Percentiles rank a stretch among this genome's conserved stretches.
phyloP scores from a whole-genome alignment of 1,140 invertebrate genomes.

The Panonychus citri region DNA sequence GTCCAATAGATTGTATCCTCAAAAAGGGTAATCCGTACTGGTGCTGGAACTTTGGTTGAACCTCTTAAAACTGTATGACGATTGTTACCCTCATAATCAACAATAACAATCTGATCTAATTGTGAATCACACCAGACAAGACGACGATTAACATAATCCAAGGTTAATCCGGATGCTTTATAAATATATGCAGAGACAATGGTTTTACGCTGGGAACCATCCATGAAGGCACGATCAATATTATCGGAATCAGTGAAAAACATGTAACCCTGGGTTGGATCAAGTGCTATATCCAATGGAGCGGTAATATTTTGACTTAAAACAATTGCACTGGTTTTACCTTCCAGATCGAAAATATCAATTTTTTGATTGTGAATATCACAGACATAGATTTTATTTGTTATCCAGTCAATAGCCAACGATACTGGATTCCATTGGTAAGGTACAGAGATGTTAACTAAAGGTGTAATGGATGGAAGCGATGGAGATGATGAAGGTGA shows the following conservation, averaged over 20 bases:
- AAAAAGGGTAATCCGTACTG: conserved; percentile 57
- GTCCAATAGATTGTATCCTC: conserved; percentile 85
- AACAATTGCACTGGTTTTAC: conserved; percentile 59
- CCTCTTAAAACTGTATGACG: conserved; percentile 27
- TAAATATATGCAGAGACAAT: conserved; percentile 77
- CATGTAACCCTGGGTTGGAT: conserved; percentile 65
- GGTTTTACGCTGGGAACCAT: conserved; percentile 49
- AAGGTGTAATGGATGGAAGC: background rate
- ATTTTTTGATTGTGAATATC: conserved; percentile 75
- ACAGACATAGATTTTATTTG: conserved; percentile 81
- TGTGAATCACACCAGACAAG: conserved; percentile 91
- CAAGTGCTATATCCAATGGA: conserved; percentile 68
- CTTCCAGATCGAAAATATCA: conserved; percentile 70
- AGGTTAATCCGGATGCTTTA: conserved; percentile 58
- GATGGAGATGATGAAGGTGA: conserved; percentile 14
- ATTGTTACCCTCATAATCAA: conserved; percentile 70
- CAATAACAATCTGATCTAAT: conserved; percentile 89
- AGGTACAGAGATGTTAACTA: conserved; percentile 39
- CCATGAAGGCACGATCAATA: conserved; percentile 68
- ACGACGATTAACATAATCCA: conserved; percentile 60
- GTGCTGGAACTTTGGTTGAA: conserved; percentile 54
- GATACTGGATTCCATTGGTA: conserved; percentile 67
- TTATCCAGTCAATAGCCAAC: conserved; percentile 88
- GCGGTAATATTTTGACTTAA: conserved; percentile 71
- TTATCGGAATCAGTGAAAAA: conserved; percentile 82